Percentiles rank a stretch among this genome's conserved stretches.
These are phyloP conservation scores for Zele albiditarsus DNA, from an alignment of 2,888 invertebrate species.

Conservation along the genomic window DNA sequence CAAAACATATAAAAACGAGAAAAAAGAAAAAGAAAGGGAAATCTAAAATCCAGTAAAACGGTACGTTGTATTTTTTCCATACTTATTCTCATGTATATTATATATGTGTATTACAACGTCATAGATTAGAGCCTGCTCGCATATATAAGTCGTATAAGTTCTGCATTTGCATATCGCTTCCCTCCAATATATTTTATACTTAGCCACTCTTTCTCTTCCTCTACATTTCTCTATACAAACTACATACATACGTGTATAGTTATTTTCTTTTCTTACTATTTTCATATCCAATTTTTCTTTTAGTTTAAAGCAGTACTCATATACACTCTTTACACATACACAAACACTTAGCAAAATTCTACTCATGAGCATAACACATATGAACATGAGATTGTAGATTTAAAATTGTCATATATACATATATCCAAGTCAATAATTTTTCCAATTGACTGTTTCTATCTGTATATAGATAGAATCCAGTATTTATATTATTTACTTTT, in stretches of 20 bases:
- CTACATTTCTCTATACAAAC: too few relatives aligned
- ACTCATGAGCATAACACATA: neutral
- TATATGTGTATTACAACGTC: slow-evolving; percentile 33
- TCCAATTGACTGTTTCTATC: slow-evolving; percentile 12
- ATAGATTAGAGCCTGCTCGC: slow-evolving; percentile 42
- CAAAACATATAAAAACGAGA: too few relatives aligned
- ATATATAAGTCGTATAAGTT: slow-evolving; percentile 19
- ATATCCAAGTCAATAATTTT: neutral
- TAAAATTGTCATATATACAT: neutral
- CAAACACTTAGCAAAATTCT: neutral
- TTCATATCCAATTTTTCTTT: slow-evolving; percentile 1
- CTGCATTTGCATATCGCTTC: slow-evolving; percentile 44
- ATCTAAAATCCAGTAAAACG: neutral
- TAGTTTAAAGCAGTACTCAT: neutral
- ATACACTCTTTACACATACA: neutral
- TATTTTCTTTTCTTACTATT: slow-evolving; percentile 20
- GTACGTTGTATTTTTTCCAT: neutral
- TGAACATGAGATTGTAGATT: slow-evolving; percentile 8
- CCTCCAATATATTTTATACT: slow-evolving; percentile 44
- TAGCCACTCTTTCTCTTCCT: slow-evolving; percentile 3
- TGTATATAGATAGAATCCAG: neutral
- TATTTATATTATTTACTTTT: neutral
- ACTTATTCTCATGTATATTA: neutral
- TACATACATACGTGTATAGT: neutral
- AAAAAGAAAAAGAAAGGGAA: too few relatives aligned